Evolutionary conservation across 92 coral and sea anemone species (phyloP), one percentile per base, ranked within the genome.

Genomic region (Paragorgia papillata): DNA sequence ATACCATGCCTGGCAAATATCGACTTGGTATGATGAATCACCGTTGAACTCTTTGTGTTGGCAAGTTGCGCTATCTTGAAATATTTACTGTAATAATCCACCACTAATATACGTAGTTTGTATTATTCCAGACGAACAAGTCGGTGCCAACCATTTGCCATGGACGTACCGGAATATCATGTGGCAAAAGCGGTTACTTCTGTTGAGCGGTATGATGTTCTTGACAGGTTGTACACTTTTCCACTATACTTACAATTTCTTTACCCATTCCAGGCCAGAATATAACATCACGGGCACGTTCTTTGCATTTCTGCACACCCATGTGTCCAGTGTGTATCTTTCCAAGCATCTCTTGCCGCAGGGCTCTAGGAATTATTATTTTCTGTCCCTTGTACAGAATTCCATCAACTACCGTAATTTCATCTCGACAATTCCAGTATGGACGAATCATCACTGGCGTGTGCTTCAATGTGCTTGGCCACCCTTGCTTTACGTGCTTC

Each of bases 71-170:
- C 74, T 2, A 76, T 76, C 61, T 80, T 69, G 20, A 65, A 68
- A 22, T 8, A 81, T 49, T 50, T 41, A 22, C 74, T 65, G 74
- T 75, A 62, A 60, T 86, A 74, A 62, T 85, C 83, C 18, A 50
- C 83, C 26, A 81, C 69, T 29, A 81, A 14, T 25, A 75, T 12
- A 60, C 73, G 79, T 86, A 75, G 51, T 81, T 76, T 25, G 75
- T 55, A 41, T 75, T 82, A 54, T 86, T 76, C 86, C 80, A 76
- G 28, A 75, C 35, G 84, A 77, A 82, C 40, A 82, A 25, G 39
- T 77, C 77, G 3, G 90, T 86, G 61, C 81, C 83, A 0, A 79
- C 85, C 78, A 60, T 75, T 84, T 83, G 74, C 85, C 85, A 87
- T 37, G 83, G 85, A 21, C 32, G 74, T 68, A 34, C 60, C 49